Evolutionary conservation across 2,113 vertebrate species (phyloP).

Genomic region (Phalacrocorax aristotelis): DNA sequence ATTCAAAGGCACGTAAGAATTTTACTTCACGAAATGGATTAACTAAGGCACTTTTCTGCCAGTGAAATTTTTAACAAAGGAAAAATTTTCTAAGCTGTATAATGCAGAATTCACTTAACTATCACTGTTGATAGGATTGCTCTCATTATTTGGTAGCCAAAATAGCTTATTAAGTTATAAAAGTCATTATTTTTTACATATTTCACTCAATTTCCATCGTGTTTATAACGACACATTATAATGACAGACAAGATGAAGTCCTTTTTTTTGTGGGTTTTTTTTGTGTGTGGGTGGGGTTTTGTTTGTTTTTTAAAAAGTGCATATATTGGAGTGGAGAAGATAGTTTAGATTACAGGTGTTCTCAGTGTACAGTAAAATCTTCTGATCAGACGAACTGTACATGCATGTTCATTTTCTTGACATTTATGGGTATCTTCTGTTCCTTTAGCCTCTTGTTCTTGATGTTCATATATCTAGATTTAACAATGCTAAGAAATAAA

Average conservation of each 20-base stretch:
- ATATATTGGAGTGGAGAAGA: neutral
- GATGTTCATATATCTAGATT: neutral
- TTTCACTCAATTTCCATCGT: neutral
- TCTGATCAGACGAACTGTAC: neutral
- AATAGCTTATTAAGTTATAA: neutral
- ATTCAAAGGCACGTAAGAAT: neutral
- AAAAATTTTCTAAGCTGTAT: neutral
- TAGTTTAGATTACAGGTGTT: neutral
- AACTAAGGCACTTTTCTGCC: neutral
- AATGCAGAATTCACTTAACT: neutral
- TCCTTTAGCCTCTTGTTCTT: neutral
- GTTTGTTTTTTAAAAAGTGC: neutral
- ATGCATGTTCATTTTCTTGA: neutral
- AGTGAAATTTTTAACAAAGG: neutral
- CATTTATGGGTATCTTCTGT: neutral
- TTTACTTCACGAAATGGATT: neutral
- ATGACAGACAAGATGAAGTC: neutral
- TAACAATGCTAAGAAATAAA: neutral
- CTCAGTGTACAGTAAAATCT: neutral
- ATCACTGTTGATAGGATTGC: neutral
- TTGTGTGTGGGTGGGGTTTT: neutral
- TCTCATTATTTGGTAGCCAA: neutral
- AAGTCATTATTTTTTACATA: neutral
- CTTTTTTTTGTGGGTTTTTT: no score
- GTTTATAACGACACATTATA: neutral